These are phyloP conservation scores for Papilio glaucus DNA, from an alignment of 1,140 invertebrate species.

Conservation along the genomic window DNA sequence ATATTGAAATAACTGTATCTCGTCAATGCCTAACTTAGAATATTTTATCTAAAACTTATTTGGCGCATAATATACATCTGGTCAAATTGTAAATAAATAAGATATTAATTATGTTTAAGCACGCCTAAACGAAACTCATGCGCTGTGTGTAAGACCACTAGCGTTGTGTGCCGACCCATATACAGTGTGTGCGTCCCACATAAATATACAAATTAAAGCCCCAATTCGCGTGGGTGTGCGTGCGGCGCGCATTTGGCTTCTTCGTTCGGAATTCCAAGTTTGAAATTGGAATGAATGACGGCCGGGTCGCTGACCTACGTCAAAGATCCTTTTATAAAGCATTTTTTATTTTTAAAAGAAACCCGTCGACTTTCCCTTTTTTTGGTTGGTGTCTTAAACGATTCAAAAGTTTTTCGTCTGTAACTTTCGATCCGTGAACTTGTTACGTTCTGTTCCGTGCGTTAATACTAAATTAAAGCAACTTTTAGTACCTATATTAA, in stretches of 20 bases:
- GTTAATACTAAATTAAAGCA: not conserved
- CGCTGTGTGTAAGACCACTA: conserved; percentile 47
- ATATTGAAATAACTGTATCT: not conserved
- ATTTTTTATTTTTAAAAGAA: conserved; percentile 39
- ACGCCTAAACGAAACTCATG: conserved; percentile 7
- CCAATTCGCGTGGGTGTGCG: conserved; percentile 52
- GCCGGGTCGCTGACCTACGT: conserved; percentile 76
- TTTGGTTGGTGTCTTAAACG: conserved; percentile 28
- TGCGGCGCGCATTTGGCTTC: conserved; percentile 66
- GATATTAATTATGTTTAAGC: conserved; percentile 26
- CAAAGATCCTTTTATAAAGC: conserved; percentile 65
- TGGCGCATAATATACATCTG: not conserved
- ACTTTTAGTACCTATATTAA: too few species aligned
- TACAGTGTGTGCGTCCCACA: conserved; percentile 70
- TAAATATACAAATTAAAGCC: conserved; percentile 65
- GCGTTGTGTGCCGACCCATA: conserved; percentile 72
- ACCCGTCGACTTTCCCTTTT: conserved; percentile 34
- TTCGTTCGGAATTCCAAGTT: conserved; percentile 79
- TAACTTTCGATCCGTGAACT: conserved; percentile 1
- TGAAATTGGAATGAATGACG: conserved; percentile 80
- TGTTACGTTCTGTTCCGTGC: not conserved
- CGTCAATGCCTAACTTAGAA: not conserved
- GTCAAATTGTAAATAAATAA: conserved; percentile 26
- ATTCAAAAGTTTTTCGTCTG: conserved; percentile 19
- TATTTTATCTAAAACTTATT: not conserved